phyloP scores from a whole-genome alignment of 2,888 invertebrate genomes.

The Rhingia campestris region DNA sequence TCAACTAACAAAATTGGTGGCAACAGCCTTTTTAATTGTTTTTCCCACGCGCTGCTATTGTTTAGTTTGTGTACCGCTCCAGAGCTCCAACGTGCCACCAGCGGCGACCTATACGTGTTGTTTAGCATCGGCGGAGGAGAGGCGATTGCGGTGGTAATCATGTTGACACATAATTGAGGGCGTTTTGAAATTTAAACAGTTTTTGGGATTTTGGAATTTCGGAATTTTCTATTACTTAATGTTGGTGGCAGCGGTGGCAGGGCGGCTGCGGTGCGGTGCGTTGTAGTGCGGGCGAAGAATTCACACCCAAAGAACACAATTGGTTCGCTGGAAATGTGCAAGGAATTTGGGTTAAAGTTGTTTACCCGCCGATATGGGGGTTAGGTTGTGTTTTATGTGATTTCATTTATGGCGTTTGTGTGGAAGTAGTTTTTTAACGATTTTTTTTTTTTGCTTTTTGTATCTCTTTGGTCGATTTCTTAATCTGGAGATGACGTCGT shows the following conservation, averaged over 20 bases:
- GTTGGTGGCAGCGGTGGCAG: not conserved
- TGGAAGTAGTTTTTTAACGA: not conserved
- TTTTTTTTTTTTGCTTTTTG: not conserved
- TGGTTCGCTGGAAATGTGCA: conserved; percentile 44
- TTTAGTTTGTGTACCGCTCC: conserved; percentile 42
- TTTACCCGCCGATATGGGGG: conserved; percentile 26
- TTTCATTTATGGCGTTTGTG: conserved; percentile 42
- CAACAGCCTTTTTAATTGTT: conserved; percentile 70
- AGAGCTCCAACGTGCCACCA: not conserved
- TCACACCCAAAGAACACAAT: conserved; percentile 64
- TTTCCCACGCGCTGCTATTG: conserved; percentile 72
- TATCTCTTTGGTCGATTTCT: not conserved
- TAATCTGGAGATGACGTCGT: conserved; percentile 3
- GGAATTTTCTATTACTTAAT: conserved; percentile 64
- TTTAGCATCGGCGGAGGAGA: conserved; percentile 26
- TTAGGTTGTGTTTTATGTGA: conserved; percentile 49
- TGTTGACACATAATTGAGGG: conserved; percentile 74
- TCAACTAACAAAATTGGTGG: conserved; percentile 67
- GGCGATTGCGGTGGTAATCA: conserved; percentile 55
- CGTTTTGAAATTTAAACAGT: conserved; percentile 71
- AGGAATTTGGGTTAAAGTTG: conserved; percentile 68
- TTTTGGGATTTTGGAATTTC: conserved; percentile 40
- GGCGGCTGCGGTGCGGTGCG: not conserved
- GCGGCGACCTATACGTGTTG: conserved; percentile 28
- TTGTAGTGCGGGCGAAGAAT: conserved; percentile 27